Conservation (phyloP, 2,888 invertebrate species). For the Hetaerina titia region DNA sequence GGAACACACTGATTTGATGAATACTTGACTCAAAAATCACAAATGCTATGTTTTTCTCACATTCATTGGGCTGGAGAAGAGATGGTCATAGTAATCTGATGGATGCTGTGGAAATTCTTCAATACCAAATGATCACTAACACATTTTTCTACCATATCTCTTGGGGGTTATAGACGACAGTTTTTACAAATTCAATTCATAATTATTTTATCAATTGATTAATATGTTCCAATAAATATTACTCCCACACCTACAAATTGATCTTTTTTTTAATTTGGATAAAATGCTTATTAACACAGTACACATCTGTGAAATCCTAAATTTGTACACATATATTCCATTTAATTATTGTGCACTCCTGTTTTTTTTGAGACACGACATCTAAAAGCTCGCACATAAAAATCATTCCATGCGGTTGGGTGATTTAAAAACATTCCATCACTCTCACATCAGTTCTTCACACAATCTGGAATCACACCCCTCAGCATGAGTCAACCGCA, state of each 20-base stretch:
- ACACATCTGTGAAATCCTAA: background rate
- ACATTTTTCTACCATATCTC: background rate
- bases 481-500: background rate
- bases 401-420: background rate
- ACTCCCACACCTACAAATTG: background rate
- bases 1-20: background rate
- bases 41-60: background rate
- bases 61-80: background rate
- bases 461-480: background rate
- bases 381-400: background rate
- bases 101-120: background rate
- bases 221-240: conserved; percentile 13
- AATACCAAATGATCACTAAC: background rate
- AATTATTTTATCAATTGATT: background rate
- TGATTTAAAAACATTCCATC: background rate
- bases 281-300: background rate
- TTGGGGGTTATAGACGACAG: background rate
- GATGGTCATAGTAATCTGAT: background rate
- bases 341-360: background rate
- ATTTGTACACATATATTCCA: background rate
- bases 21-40: background rate
- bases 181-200: background rate
- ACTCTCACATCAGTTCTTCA: background rate
- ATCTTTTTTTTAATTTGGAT: background rate
- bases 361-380: background rate